phyloP scores from a whole-genome alignment of 2,113 vertebrate genomes.

The Chunga burmeisteri region DNA sequence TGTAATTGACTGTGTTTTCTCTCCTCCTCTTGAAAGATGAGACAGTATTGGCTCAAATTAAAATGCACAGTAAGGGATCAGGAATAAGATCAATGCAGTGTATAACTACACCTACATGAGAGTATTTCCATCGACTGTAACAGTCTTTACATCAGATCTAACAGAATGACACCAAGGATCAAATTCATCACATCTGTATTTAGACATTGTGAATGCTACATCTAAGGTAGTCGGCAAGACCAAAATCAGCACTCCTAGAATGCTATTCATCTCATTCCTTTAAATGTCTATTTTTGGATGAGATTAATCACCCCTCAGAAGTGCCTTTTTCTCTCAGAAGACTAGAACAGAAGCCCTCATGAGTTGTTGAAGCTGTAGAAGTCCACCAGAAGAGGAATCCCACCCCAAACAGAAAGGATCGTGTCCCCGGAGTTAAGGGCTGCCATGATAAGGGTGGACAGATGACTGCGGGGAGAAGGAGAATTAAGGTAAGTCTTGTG shows the following conservation, averaged over 20 bases:
- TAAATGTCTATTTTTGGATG: not conserved
- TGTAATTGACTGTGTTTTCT: constrained; percentile 40
- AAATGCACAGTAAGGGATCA: not conserved
- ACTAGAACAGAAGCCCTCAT: not conserved
- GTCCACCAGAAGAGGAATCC: not conserved
- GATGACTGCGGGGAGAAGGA: not conserved
- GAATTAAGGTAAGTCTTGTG: not conserved
- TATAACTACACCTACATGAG: not conserved
- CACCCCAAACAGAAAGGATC: not conserved
- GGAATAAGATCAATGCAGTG: constrained; percentile 27
- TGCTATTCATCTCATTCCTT: constrained; percentile 1
- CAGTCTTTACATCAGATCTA: constrained; percentile 26
- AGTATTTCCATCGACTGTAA: constrained; percentile 12
- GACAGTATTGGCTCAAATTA: constrained; percentile 14
- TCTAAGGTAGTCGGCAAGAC: constrained; percentile 3
- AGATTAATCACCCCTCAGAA: constrained; percentile 14
- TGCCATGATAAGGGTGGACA: not conserved
- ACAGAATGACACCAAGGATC: constrained; percentile 18
- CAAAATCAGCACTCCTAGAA: not conserved
- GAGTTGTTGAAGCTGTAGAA: not conserved
- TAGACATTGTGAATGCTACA: not conserved
- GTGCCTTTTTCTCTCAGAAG: not conserved
- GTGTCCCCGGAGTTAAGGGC: not conserved
- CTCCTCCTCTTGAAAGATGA: constrained; percentile 38
- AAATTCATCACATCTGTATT: constrained; percentile 26